These are phyloP conservation scores for Phalanger gymnotis DNA, from an alignment of 2,797 vertebrate genomes.

Conservation along the genomic window DNA sequence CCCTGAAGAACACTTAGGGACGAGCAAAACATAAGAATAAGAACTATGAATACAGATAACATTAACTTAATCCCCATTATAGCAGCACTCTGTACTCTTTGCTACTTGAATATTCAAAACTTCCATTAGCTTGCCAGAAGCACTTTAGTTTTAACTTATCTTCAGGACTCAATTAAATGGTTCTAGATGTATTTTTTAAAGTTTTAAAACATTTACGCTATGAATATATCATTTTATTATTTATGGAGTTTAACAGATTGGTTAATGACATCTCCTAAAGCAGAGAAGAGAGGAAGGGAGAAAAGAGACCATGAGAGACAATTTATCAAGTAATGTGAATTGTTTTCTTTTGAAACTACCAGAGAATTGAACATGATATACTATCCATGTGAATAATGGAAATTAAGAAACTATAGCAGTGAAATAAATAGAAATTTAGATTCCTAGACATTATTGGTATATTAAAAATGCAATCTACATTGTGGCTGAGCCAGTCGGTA, in stretches of 20 bases:
- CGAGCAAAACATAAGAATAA: slow-evolving; percentile 61
- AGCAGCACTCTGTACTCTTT: slow-evolving; percentile 59
- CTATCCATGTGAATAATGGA: slow-evolving; percentile 59
- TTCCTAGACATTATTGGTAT: slow-evolving; percentile 37
- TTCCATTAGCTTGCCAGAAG: slow-evolving; percentile 77
- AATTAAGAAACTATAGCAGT: slow-evolving; percentile 58
- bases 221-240: slow-evolving; percentile 85
- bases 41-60: slow-evolving; percentile 55
- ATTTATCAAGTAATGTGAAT: slow-evolving; percentile 76
- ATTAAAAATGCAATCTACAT: slow-evolving; percentile 30
- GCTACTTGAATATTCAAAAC: slow-evolving; percentile 80
- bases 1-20: slow-evolving; percentile 41
- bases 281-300: slow-evolving; percentile 58
- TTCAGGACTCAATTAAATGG: slow-evolving; percentile 82
- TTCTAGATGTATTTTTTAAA: slow-evolving; percentile 73
- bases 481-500: background rate
- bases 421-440: slow-evolving; percentile 62
- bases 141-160: slow-evolving; percentile 77
- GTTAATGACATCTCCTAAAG: slow-evolving; percentile 80
- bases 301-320: slow-evolving; percentile 55
- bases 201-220: slow-evolving; percentile 83
- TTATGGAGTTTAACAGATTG: slow-evolving; percentile 81
- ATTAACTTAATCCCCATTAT: slow-evolving; percentile 77
- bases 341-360: slow-evolving; percentile 78
- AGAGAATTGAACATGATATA: slow-evolving; percentile 56